Evolutionary conservation across 2,113 vertebrate genomes (phyloP), one percentile per base, ranked within the genome.

Genomic region (Anoplopoma fimbria): DNA sequence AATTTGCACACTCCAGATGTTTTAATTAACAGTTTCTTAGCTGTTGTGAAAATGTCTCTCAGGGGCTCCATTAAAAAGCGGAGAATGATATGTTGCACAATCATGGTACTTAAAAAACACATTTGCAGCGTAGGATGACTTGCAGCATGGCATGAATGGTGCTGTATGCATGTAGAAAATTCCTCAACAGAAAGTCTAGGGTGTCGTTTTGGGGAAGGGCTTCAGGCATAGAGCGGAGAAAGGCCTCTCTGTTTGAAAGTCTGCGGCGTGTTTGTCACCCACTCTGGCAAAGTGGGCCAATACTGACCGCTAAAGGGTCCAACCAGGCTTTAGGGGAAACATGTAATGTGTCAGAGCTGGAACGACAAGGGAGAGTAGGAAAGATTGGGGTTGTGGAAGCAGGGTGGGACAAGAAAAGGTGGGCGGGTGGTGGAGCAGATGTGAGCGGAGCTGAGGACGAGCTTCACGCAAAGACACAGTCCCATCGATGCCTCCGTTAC

Each of bases 381-480:
- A 85, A 83, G 88, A 89, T 42, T 21, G 89, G 83, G 93, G 87
- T 91, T 93, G 89, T 92, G 91, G 90, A 88, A 93, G 89, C 91
- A 74, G 85, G 93, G 92, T 90, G 90, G 81, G 76, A 79, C 83
- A 76, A 64, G 58, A 89, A 74, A n/a, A 64, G 58, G 79, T 10
- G 67, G 88, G 87, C 1, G 58, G 79, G 85, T 77, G 72, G 86
- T 86, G 86, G 92, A 87, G 89, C 91, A 89, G 86, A 90, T 90
- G 83, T 89, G 79, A 92, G 89, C 84, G 83, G 86, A 93, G 88
- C 87, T 81, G 91, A 82, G 87, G 93, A 83, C 76, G 89, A 91
- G 89, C 90, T 91, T 93, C 92, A 87, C 79, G 78, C 92, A 93
- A 96, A 95, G 94, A 95, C 78, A 94, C 93, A 85, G 5, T 95